phyloP scores from a whole-genome alignment of 2,797 vertebrate genomes.

The Valencia hispanica region DNA sequence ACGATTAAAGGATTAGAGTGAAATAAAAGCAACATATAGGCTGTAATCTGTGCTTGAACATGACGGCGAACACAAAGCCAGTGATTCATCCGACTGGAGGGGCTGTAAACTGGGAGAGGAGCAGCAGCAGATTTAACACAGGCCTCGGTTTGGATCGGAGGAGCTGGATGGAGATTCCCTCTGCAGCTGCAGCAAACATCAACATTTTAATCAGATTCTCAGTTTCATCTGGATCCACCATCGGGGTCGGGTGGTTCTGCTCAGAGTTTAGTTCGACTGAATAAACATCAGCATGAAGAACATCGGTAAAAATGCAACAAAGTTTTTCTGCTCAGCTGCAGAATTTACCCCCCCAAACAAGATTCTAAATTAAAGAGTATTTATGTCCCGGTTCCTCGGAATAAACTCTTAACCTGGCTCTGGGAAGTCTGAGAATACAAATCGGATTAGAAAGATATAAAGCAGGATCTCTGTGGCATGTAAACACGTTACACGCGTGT shows the following conservation, averaged over 20 bases:
- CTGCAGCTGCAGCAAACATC: constrained; percentile 16
- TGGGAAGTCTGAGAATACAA: neutral
- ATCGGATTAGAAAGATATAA: neutral
- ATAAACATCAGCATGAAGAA: neutral
- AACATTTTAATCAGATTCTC: neutral
- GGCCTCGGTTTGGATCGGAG: constrained; percentile 16
- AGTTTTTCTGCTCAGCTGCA: neutral
- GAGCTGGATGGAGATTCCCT: neutral
- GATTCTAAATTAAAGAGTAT: neutral
- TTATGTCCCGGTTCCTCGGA: constrained; percentile 2
- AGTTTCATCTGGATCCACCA: neutral
- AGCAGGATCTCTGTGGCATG: neutral
- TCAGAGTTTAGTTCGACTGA: constrained; percentile 16
- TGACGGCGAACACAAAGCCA: neutral
- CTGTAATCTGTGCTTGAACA: constrained; percentile 15
- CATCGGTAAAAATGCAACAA: neutral
- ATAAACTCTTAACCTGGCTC: constrained; percentile 7
- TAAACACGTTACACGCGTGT: neutral
- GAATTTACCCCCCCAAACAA: neutral
- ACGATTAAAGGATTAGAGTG: constrained; percentile 56
- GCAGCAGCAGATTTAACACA: neutral
- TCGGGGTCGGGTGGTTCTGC: constrained; percentile 28
- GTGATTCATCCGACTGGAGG: constrained; percentile 28
- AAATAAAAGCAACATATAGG: constrained; percentile 30
- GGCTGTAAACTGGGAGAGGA: constrained; percentile 36